Evolutionary conservation across 2,888 invertebrate genomes (phyloP), one percentile per base, ranked within the genome.

Genomic region (Lithophane leautieri): DNA sequence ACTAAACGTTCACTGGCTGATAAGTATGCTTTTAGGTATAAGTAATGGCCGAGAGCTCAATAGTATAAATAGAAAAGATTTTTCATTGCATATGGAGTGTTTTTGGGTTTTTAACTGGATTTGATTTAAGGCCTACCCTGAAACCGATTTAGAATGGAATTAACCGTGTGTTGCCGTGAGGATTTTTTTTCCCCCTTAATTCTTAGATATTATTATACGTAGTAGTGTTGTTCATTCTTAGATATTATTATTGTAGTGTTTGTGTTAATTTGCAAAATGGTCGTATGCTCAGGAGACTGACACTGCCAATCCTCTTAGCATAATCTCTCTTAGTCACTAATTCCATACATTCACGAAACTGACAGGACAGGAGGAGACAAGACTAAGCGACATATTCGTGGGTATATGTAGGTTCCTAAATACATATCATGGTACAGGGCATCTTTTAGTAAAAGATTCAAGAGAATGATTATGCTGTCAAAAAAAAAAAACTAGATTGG

Each of bases 261-360:
- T 34, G 9, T 42, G 7, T 63, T 60, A 12, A 62, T n/a, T 73
- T 34, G 12, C 14, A 25, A 3, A 12, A 42, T 42, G 12, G 4
- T 19, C n/a, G 40, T 42, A 62, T 40, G 3, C 34, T 22, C 52
- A 70, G 50, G n/a, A 77, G 50, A 22, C 70, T 56, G 34, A 50
- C 40, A 50, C 28, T 42, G n/a, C 12, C 42, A 70, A 77, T 56
- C 62, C 76, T 70, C 54, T 76, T 70, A 70, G 42, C 47, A 40
- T 70, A 76, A 70, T 76, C 70, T 62, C 40, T 63, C 40, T 75
- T 34, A 76, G 34, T 70, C 54, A 42, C 28, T 71, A 58, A 77
- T 50, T 63, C 56, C 56, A 50, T 71, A 58, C 63, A 58, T 28
- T 63, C 63, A 22, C 16, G 12, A 56, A 28, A 56, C 19, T 47